phyloP scores from a whole-genome alignment of 2,113 vertebrate species.

The Amphiprion percula region DNA sequence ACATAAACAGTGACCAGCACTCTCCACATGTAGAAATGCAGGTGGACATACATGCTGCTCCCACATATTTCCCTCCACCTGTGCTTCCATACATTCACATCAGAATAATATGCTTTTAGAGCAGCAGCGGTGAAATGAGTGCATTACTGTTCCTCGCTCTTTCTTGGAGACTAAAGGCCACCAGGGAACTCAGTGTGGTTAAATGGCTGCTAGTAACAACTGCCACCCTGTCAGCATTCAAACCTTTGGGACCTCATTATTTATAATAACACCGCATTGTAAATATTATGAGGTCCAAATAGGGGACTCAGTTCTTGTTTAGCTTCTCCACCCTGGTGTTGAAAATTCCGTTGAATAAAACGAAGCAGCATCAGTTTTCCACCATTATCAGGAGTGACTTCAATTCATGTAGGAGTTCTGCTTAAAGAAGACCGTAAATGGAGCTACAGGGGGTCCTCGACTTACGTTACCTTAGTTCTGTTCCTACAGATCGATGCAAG shows the following conservation, averaged over 20 bases:
- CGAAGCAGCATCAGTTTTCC: conserved; percentile 4
- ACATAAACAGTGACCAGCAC: not conserved
- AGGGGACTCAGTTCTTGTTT: conserved; percentile 34
- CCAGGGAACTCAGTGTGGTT: conserved; percentile 39
- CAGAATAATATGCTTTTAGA: conserved; percentile 26
- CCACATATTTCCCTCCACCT: conserved; percentile 6
- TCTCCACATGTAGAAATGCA: not conserved
- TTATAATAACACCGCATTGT: conserved; percentile 61
- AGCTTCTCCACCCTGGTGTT: conserved; percentile 17
- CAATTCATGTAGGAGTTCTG: not conserved
- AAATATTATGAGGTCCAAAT: conserved; percentile 57
- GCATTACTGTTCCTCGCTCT: not conserved
- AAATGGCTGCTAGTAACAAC: conserved; percentile 59
- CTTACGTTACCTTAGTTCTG: too few relatives aligned
- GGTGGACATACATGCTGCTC: not conserved
- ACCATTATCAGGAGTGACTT: not conserved
- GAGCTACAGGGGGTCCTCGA: too few relatives aligned
- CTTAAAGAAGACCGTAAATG: not conserved
- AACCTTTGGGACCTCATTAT: conserved; percentile 71
- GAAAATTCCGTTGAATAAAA: conserved; percentile 28
- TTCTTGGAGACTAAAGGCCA: conserved; percentile 33
- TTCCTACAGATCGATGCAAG: too few relatives aligned
- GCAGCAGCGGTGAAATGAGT: conserved; percentile 14
- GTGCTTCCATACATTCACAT: conserved; percentile 18
- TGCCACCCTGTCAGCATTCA: conserved; percentile 50